Evolutionary conservation across 53 echinoderm and acorn worm genomes (phyloP).

Genomic region (Echinarachnius parma): DNA sequence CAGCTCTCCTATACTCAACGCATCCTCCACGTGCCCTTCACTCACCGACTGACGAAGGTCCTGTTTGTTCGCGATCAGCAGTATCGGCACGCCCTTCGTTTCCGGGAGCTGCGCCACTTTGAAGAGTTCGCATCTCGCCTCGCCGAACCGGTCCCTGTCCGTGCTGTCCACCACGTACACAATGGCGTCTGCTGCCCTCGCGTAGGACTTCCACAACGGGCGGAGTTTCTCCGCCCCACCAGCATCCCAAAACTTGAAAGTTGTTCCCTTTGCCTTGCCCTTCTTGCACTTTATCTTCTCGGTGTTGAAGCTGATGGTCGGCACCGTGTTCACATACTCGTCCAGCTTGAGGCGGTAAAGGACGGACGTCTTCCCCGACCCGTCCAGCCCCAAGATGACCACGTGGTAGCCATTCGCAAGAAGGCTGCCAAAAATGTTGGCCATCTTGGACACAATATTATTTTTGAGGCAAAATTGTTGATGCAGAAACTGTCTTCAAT

Average conservation of each 20-base stretch:
- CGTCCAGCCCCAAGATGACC: conserved; percentile 82
- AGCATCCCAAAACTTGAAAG: conserved; percentile 93
- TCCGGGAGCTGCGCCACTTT: conserved; percentile 67
- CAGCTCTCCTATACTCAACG: conserved; percentile 59
- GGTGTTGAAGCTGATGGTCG: conserved; percentile 91
- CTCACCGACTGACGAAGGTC: conserved; percentile 71
- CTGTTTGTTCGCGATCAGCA: conserved; percentile 92
- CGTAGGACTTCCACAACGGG: conserved; percentile 98
- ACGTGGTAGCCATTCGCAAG: conserved; percentile 60
- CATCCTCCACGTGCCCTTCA: conserved; percentile 52
- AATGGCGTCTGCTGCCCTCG: conserved; percentile 83
- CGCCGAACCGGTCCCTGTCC: conserved; percentile 80
- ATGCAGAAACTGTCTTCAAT: too few species aligned
- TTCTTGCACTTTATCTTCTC: conserved; percentile 71
- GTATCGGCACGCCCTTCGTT: conserved; percentile 77
- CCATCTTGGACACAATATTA: too few species aligned
- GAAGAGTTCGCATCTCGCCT: conserved; percentile 78
- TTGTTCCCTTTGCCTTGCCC: conserved; percentile 75
- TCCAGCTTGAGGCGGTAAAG: conserved; percentile 82
- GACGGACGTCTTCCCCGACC: conserved; percentile 88
- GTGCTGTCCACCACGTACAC: conserved; percentile 92
- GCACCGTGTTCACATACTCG: conserved; percentile 95
- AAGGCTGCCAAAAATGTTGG: conserved; percentile 41
- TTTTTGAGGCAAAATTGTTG: too few species aligned
- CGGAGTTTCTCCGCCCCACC: conserved; percentile 97